Evolutionary conservation across 2,113 vertebrate species (phyloP).

Genomic region (Struthidea cinerea): DNA sequence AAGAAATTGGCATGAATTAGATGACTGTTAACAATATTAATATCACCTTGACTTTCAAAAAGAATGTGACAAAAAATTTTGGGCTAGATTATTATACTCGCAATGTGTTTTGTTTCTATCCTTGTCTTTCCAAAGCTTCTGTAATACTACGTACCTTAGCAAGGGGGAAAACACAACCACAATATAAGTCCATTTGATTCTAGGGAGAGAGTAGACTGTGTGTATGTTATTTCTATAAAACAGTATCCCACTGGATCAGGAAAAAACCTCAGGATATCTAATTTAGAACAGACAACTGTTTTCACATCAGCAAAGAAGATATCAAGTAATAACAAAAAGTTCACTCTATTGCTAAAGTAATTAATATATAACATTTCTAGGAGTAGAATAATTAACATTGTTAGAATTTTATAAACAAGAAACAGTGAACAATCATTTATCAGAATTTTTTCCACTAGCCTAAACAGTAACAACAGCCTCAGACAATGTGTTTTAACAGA

Average conservation of each 20-base stretch:
- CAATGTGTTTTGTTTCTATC: not conserved
- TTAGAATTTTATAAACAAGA: not conserved
- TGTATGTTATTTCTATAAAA: not conserved
- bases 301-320: not conserved
- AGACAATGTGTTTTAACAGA: not conserved
- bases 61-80: not conserved
- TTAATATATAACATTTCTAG: not conserved
- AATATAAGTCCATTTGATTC: not conserved
- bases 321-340: not conserved
- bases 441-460: not conserved
- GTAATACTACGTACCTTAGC: not conserved
- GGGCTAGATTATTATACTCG: not conserved
- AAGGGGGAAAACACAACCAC: not conserved
- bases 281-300: not conserved
- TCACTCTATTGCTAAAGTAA: not conserved
- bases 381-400: not conserved
- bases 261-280: not conserved
- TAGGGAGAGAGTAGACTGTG: not conserved
- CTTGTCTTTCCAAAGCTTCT: not conserved
- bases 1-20: not conserved
- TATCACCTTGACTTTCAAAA: not conserved
- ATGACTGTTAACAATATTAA: not conserved
- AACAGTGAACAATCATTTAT: not conserved
- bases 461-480: not conserved
- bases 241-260: not conserved